phyloP scores from a whole-genome alignment of 2,888 invertebrate genomes.

The Onchidella celtica region DNA sequence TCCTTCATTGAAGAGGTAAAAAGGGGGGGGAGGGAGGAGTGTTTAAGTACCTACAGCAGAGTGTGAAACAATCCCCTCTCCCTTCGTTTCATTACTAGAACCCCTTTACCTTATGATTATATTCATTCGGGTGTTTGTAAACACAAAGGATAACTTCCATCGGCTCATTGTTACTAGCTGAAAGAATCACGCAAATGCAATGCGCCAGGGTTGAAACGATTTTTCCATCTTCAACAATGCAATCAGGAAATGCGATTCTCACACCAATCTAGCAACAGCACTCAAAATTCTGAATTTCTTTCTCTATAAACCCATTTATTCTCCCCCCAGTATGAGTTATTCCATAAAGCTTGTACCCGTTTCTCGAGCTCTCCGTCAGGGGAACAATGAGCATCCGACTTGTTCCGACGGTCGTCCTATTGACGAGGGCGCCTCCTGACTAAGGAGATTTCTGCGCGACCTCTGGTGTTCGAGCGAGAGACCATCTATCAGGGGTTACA shows the following conservation, averaged over 20 bases:
- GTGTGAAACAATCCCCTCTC: too few species aligned
- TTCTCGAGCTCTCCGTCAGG: conserved; percentile 21
- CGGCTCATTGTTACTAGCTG: too few species aligned
- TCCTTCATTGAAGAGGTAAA: too few species aligned
- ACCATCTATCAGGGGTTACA: conserved; percentile 50
- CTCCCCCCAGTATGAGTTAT: conserved; percentile 22
- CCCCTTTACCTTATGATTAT: too few species aligned
- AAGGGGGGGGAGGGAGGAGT: too few species aligned
- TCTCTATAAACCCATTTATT: conserved; percentile 48
- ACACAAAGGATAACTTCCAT: too few species aligned
- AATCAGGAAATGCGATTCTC: conserved; percentile 48
- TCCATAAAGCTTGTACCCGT: conserved; percentile 33
- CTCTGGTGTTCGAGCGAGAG: conserved; percentile 28
- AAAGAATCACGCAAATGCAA: background rate
- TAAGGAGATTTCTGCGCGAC: conserved; percentile 36
- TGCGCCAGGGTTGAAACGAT: background rate
- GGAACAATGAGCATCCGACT: conserved; percentile 30
- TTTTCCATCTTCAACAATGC: conserved; percentile 10
- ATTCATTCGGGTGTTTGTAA: too few species aligned
- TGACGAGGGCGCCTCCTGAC: conserved; percentile 35
- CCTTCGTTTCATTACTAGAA: too few species aligned
- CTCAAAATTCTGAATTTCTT: conserved; percentile 44
- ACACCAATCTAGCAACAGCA: conserved; percentile 43
- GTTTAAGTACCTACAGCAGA: too few species aligned
- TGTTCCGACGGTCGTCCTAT: background rate